phyloP scores from a whole-genome alignment of 2,888 invertebrate species.

The Hydraecia micacea region DNA sequence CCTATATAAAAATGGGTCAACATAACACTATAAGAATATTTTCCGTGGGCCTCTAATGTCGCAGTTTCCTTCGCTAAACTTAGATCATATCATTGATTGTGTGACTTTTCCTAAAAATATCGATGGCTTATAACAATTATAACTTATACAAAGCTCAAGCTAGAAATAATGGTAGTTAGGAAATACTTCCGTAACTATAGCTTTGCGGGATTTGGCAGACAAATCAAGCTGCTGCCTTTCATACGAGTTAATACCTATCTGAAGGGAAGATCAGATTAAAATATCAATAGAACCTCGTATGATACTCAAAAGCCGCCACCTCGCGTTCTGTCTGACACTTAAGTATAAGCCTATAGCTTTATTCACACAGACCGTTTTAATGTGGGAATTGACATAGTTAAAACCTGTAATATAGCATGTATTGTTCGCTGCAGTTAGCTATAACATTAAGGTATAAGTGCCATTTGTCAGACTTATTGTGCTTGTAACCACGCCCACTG shows the following conservation, averaged over 20 bases:
- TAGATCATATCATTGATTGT: background rate
- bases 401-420: background rate
- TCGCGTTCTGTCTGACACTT: constrained; percentile 23
- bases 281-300: background rate
- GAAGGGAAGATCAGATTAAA: background rate
- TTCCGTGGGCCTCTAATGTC: background rate
- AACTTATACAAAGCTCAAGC: background rate
- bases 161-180: background rate
- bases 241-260: background rate
- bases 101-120: background rate
- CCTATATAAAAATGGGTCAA: constrained; percentile 6
- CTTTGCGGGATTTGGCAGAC: background rate
- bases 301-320: background rate
- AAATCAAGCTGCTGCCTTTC: background rate
- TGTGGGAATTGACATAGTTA: background rate
- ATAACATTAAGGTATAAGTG: background rate
- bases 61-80: background rate
- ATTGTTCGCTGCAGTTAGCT: constrained; percentile 5
- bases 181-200: no score
- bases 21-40: background rate
- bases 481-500: background rate
- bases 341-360: background rate
- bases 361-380: constrained; percentile 1
- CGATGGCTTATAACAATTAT: background rate
- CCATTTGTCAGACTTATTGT: constrained; percentile 2